Base-by-base conservation (phyloP, 2,888 invertebrate species). In the Gortyna flavago region DNA sequence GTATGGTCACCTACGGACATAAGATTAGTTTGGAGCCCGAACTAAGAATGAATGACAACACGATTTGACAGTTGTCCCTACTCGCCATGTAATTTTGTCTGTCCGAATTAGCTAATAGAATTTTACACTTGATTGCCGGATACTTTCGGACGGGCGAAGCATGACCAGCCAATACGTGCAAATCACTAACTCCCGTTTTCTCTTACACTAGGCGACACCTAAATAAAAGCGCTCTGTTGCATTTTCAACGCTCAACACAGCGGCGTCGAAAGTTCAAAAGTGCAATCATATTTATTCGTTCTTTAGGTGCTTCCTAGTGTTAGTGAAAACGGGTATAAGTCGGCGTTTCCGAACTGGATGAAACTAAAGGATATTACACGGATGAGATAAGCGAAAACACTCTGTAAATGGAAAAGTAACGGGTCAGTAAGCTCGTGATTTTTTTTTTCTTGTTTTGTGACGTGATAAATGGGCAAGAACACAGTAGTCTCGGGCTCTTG, bases 401-500 rank as follows among this genome's bases (percentile, higher is more conserved):
- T 93, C 90, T 91, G 94, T 93, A 95, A 95, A 95, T 95, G 94
- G 94, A 94, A 95, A 95, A 94, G 93, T 91, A 93, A 93, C 95
- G 95, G 95, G 94, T 95, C 95, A 95, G 93, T 93, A 92, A 92
- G 89, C 90, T 87, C 86, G 93, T 92, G 94, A 94, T 94, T 85
- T 84, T 89, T 54, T 94, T 94, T 94, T 94, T 92, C 93, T 90
- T 92, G 89, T 93, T 92, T 91, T 93, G 91, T 92, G 93, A 90
- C 93, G 94, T 95, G 96, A 95, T 95, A 95, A 95, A 96, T 95
- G 95, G 93, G 86, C 89, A 89, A 89, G 91, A 90, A 90, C 87
- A 85, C 88, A 89, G 90, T 79, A 79, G 51, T 67, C 75, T 77
- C 69, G 83, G 74, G 80, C 72, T 77, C 79, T 76, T 74, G 80